Evolutionary conservation across 2,113 vertebrate species (phyloP), one percentile per base, ranked within the genome.

Genomic region (Xenotilapia caudafasciata): DNA sequence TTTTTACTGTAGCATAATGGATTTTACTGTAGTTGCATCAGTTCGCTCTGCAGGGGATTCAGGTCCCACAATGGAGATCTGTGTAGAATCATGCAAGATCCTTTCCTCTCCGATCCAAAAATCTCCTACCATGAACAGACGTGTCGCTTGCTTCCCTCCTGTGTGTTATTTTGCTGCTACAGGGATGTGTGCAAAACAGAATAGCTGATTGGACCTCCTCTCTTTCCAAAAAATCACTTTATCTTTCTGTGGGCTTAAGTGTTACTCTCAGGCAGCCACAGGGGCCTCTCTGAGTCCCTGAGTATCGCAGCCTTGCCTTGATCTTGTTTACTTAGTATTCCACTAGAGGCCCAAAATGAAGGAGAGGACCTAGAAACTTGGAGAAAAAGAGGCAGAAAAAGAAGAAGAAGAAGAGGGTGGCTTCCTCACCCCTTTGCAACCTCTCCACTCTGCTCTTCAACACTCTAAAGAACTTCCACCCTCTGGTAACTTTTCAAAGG

Each of bases 401-500:
- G 31, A 14, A 9, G 68, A 81, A 60, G 68, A 53, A 77, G 75
- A 85, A 79, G 45, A 79, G 38, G 83, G 80, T 83, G 73, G 38
- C 77, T 83, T 40, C 54, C 82, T 88, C 62, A 75, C 35, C 89
- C 56, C 49, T 54, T 79, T 19, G 38, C 75, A 86, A 88, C 88
- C 86, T 49, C 82, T 77, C 77, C 47, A 60, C 90, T 89, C 17
- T 77, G 85, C 83, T 90, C 90, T 84, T 56, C 40, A 82, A 87
- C 89, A 83, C 80, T 87, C 28, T 17, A 84, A 85, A 90, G 85
- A 92, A 91, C 90, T 92, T 92, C 88, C 84, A 83, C 70, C 89
- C 84, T 89, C 85, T 90, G 87, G 91, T 94, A 92, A 94, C 95
- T 94, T 94, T 95, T 95, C 93, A 95, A 94, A 95, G 92, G 77